Percentiles rank a stretch among this genome's conserved stretches.
These are phyloP conservation scores for Cliona cf. orientalis DNA, from an alignment of 37 sponge, comb jelly and placozoan genomes.

Conservation along the genomic window DNA sequence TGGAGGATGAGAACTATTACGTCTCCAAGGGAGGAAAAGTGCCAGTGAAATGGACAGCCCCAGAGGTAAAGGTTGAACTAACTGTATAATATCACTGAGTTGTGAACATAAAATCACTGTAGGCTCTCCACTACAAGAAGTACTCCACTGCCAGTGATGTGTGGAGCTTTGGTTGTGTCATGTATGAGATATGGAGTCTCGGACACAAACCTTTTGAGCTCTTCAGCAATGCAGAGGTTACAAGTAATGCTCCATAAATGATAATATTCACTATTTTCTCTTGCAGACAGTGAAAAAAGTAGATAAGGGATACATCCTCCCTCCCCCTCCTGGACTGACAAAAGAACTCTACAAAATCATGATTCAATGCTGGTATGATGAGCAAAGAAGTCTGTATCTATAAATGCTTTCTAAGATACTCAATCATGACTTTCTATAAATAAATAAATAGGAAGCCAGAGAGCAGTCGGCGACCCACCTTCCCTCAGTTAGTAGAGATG, in stretches of 20 bases:
- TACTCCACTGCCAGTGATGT: slow-evolving; percentile 58
- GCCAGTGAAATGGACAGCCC: slow-evolving; percentile 86
- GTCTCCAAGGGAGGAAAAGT: slow-evolving; percentile 44
- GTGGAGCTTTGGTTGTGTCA: slow-evolving; percentile 57
- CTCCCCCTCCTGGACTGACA: slow-evolving; percentile 43
- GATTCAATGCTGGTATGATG: slow-evolving; percentile 46
- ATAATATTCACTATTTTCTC: background rate
- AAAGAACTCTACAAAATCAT: slow-evolving; percentile 14
- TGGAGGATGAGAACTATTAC: slow-evolving; percentile 44
- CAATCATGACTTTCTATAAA: background rate
- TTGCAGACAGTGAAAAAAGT: slow-evolving; percentile 22
- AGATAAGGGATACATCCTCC: slow-evolving; percentile 14
- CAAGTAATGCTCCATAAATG: background rate
- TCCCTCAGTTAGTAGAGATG: background rate
- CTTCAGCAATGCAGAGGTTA: slow-evolving; percentile 14
- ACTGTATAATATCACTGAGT: background rate
- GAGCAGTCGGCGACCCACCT: background rate
- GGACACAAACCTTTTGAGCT: slow-evolving; percentile 37
- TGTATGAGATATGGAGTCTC: slow-evolving; percentile 65
- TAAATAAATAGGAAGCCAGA: background rate
- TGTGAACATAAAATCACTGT: background rate
- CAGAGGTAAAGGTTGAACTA: slow-evolving; percentile 51
- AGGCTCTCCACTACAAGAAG: slow-evolving; percentile 45
- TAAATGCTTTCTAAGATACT: background rate
- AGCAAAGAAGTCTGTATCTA: no score